phyloP scores from a whole-genome alignment of 2,888 invertebrate genomes.

The Prenolepis imparis region DNA sequence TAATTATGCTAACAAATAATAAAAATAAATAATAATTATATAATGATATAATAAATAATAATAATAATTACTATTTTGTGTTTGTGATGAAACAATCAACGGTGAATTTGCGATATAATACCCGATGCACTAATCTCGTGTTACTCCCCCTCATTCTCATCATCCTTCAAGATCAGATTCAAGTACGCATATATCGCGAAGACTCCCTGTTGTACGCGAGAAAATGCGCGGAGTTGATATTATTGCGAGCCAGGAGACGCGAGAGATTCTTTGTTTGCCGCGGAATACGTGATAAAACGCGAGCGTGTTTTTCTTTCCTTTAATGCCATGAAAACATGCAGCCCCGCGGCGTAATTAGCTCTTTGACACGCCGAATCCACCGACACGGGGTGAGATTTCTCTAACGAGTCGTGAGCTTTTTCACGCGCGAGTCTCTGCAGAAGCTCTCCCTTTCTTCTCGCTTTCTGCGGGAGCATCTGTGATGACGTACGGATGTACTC shows the following conservation, averaged over 20 bases:
- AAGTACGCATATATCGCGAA: neutral
- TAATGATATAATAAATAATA: neutral
- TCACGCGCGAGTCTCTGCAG: neutral
- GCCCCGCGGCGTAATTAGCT: constrained; percentile 35
- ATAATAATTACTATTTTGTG: neutral
- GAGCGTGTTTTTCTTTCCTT: constrained; percentile 25
- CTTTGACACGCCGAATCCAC: constrained; percentile 31
- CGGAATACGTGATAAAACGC: constrained; percentile 8
- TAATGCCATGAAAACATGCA: constrained; percentile 20
- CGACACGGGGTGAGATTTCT: constrained; percentile 22
- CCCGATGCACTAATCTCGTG: neutral
- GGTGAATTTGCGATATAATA: neutral
- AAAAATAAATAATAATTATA: neutral
- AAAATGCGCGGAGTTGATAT: neutral
- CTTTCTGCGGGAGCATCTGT: neutral
- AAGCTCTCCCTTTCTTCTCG: no score
- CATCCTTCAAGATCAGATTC: neutral
- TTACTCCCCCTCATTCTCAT: neutral
- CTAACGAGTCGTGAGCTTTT: constrained; percentile 11
- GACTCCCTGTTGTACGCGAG: neutral
- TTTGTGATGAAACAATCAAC: neutral
- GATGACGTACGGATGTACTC: constrained; percentile 28
- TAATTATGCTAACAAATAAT: neutral
- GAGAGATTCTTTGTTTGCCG: constrained; percentile 6
- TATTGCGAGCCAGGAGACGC: neutral